These are phyloP conservation scores for Diglossa cyanea DNA, from an alignment of 2,797 vertebrate genomes.

Conservation along the genomic window DNA sequence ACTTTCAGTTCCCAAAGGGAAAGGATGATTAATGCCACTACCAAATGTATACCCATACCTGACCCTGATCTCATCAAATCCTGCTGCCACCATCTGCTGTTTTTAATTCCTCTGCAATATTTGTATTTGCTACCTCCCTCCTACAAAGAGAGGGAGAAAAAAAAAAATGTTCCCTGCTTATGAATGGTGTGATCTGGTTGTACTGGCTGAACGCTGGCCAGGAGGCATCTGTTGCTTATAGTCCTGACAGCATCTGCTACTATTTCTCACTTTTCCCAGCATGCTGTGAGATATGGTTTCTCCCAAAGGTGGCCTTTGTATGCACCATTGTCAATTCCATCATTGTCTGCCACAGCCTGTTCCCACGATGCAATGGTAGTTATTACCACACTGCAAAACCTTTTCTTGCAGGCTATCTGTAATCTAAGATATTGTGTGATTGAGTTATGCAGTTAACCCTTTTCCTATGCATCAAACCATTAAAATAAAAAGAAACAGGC, in stretches of 20 bases:
- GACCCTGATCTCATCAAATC: conserved; percentile 80
- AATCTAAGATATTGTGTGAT: conserved; percentile 69
- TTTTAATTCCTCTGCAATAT: conserved; percentile 81
- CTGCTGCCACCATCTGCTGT: conserved; percentile 80
- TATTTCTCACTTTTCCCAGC: conserved; percentile 91
- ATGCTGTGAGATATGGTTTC: conserved; percentile 87
- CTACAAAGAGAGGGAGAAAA: conserved; percentile 70
- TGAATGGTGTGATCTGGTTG: conserved; percentile 74
- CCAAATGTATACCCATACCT: conserved; percentile 75
- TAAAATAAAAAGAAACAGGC: conserved; percentile 40
- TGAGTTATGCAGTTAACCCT: conserved; percentile 65
- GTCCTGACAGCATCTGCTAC: conserved; percentile 94
- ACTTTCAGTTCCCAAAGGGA: conserved; percentile 67
- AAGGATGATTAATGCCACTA: conserved; percentile 70
- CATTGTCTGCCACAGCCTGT: conserved; percentile 88
- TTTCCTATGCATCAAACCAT: conserved; percentile 30
- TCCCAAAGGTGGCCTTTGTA: conserved; percentile 93
- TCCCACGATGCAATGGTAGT: conserved; percentile 89
- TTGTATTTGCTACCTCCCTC: conserved; percentile 72
- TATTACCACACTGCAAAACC: conserved; percentile 71
- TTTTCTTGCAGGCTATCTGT: conserved; percentile 69
- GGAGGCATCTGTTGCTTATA: conserved; percentile 86
- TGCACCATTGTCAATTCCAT: conserved; percentile 89
- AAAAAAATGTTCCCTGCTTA: conserved; percentile 60
- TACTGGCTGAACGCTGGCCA: conserved; percentile 80